Evolutionary conservation across 2,888 invertebrate species (phyloP).

Genomic region (Apotomis turbidana): DNA sequence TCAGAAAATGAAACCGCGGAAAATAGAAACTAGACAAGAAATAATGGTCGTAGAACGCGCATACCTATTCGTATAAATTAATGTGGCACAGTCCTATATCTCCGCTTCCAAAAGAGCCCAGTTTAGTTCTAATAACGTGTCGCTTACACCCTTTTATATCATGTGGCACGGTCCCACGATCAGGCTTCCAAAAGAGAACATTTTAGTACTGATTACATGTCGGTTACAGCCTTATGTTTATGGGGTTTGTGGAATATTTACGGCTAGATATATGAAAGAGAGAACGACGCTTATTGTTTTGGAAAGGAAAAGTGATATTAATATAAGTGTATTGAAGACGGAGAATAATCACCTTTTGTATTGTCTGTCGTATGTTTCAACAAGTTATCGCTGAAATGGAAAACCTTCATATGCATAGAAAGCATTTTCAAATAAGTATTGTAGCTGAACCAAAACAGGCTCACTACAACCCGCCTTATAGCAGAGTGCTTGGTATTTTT

Average conservation of each 20-base stretch:
- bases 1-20: constrained; percentile 28
- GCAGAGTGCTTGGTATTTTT: too few relatives aligned
- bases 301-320: constrained; percentile 30
- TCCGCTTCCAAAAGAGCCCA: not conserved
- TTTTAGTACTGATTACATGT: too few relatives aligned
- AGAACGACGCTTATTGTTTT: constrained; percentile 25
- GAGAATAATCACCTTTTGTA: not conserved
- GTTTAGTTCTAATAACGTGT: not conserved
- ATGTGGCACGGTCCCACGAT: too few relatives aligned
- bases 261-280: constrained; percentile 1
- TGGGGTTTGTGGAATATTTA: not conserved
- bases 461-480: too few relatives aligned
- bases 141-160: not conserved
- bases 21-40: constrained; percentile 39
- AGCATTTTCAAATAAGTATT: too few relatives aligned
- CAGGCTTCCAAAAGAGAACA: not conserved
- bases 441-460: too few relatives aligned
- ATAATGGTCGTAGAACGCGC: constrained; percentile 38
- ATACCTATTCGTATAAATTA: constrained; percentile 37
- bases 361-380: too few relatives aligned
- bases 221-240: not conserved
- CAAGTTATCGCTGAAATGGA: too few relatives aligned
- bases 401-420: too few relatives aligned
- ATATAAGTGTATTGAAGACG: constrained; percentile 8
- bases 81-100: constrained; percentile 18